These are phyloP conservation scores for Hybos culiciformis DNA, from an alignment of 2,888 invertebrate genomes.

Conservation along the genomic window DNA sequence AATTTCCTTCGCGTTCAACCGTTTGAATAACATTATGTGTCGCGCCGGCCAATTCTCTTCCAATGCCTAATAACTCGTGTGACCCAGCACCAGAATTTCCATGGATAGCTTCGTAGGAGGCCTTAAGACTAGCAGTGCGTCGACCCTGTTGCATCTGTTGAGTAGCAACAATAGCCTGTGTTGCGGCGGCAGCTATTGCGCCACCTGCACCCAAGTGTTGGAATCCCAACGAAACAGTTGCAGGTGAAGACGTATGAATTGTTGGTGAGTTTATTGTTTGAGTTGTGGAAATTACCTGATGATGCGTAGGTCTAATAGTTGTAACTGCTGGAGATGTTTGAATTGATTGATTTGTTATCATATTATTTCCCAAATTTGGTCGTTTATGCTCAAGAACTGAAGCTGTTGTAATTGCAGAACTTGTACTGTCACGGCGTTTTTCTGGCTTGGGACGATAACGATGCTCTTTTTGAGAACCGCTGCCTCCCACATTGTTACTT, in stretches of 20 bases:
- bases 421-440: slow-evolving; percentile 56
- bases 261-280: slow-evolving; percentile 18
- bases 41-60: slow-evolving; percentile 55
- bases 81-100: slow-evolving; percentile 46
- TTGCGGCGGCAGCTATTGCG: slow-evolving; percentile 84
- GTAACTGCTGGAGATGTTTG: slow-evolving; percentile 27
- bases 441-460: slow-evolving; percentile 54
- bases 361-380: slow-evolving; percentile 20
- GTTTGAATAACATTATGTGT: slow-evolving; percentile 60
- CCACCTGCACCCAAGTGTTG: slow-evolving; percentile 79
- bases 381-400: slow-evolving; percentile 28
- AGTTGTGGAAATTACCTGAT: slow-evolving; percentile 25
- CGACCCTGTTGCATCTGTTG: slow-evolving; percentile 94
- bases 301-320: slow-evolving; percentile 20
- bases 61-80: slow-evolving; percentile 54
- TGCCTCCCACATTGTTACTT: slow-evolving; percentile 20
- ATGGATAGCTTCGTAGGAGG: slow-evolving; percentile 83
- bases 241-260: slow-evolving; percentile 15
- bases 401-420: slow-evolving; percentile 35
- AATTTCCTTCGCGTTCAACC: slow-evolving; percentile 43
- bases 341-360: slow-evolving; percentile 12
- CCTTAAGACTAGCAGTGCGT: slow-evolving; percentile 84
- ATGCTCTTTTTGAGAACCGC: slow-evolving; percentile 20
- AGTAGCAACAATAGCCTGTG: slow-evolving; percentile 90
- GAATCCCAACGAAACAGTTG: slow-evolving; percentile 49